These are phyloP conservation scores for Sardinella longiceps DNA, from an alignment of 2,797 vertebrate genomes.

Conservation along the genomic window DNA sequence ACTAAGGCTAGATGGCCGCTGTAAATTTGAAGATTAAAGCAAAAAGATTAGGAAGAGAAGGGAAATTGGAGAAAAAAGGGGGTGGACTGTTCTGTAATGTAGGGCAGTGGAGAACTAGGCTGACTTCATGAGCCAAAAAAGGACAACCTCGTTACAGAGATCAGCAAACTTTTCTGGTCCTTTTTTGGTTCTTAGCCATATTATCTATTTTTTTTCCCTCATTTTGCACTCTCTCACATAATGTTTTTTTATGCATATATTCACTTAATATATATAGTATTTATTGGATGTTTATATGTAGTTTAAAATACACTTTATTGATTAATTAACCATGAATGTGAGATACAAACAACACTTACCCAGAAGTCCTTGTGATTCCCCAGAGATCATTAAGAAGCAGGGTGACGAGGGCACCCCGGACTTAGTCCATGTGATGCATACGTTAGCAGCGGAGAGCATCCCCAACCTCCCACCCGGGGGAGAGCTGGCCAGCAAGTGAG, in stretches of 20 bases:
- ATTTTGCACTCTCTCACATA: conserved; percentile 2
- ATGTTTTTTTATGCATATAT: conserved; percentile 22
- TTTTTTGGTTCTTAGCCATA: background rate
- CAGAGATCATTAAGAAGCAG: conserved; percentile 99
- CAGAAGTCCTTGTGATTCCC: conserved; percentile 89
- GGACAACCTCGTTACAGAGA: background rate
- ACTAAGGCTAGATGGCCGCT: background rate
- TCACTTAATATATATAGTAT: background rate
- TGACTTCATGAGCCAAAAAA: background rate
- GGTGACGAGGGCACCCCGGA: conserved; percentile 91
- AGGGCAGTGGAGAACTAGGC: background rate
- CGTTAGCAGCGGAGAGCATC: conserved; percentile 96
- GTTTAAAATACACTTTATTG: background rate
- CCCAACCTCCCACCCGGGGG: conserved; percentile 97
- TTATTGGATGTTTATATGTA: conserved; percentile 21
- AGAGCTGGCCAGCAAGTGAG: conserved; percentile 99
- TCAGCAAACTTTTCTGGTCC: background rate
- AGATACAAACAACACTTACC: conserved; percentile 81
- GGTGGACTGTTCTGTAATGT: background rate
- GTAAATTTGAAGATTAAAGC: background rate
- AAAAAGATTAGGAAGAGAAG: background rate
- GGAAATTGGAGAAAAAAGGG: background rate
- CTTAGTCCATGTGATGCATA: conserved; percentile 98
- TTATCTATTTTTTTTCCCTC: background rate
- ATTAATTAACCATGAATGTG: conserved; percentile 57